Evolutionary conservation across 2,888 invertebrate genomes (phyloP), one percentile per base, ranked within the genome.

Genomic region (Frankliniella fusca): DNA sequence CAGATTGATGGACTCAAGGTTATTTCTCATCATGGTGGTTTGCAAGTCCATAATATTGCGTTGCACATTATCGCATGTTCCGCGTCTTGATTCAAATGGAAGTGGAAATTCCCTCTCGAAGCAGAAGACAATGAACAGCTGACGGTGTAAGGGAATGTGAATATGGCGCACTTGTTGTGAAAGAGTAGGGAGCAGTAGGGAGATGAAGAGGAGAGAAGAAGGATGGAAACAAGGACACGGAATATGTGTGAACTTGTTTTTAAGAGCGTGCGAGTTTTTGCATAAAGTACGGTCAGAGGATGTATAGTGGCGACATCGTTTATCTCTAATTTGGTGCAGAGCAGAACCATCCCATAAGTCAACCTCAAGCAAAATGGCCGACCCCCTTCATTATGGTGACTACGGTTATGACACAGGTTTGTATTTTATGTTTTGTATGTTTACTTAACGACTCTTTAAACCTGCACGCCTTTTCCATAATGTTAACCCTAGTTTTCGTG

Each of bases 321-420:
- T 2, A 8, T 27, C 1, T 0, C 8, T 27, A 9, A 12, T n/a
- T 8, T 10, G 27, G 27, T 23, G 8, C 27, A 23, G 8, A 23
- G 23, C 27, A 12, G 23, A 27, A 0, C 10, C n/a, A 70, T 5
- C 23, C 11, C 11, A 23, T 2, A 12, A 23, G 23, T 27, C 23
- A 76, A 23, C 1, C 27, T 27, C 27, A 5, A 10, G 27, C 70
- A 76, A 23, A 9, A 76, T 76, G 70, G 23, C 70, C 9, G 70
- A 76, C 70, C 70, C 70, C 1, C 27, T 76, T 8, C 70, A 76
- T 76, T 76, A 76, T 27, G 70, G 70, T 27, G 70, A 76, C 70
- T 76, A 76, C 70, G 70, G 70, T 76, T 76, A 76, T 76, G 70
- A 76, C 70, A 27, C 70, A 76, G 70, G 70, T 76, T 76, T 27